Conservation (phyloP, 2,797 vertebrate genomes). For the Clarias platycephalus region DNA sequence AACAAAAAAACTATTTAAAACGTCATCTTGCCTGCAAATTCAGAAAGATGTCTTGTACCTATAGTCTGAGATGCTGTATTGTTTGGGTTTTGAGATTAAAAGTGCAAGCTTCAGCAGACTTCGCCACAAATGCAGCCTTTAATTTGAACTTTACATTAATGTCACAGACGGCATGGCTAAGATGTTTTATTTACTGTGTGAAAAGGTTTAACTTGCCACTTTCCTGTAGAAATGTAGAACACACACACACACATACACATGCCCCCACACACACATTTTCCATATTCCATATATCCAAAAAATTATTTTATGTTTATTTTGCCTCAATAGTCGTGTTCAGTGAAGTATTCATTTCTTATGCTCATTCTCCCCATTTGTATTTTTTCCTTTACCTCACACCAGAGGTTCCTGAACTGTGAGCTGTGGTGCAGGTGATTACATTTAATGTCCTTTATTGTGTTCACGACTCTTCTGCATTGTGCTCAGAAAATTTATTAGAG, state of each 20-base stretch:
- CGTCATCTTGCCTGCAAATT: not conserved
- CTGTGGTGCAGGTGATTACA: not conserved
- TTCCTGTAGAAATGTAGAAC: not conserved
- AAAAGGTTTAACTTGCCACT: slow-evolving; percentile 36
- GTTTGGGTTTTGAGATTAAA: not conserved
- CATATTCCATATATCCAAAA: slow-evolving; percentile 13
- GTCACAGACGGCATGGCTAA: slow-evolving; percentile 26
- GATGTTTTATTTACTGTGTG: slow-evolving; percentile 40
- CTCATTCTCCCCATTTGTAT: slow-evolving; percentile 28
- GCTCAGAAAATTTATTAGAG: not conserved
- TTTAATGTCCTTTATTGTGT: slow-evolving; percentile 17
- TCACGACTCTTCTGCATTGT: not conserved
- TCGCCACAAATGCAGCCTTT: not conserved
- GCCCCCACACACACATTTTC: not conserved
- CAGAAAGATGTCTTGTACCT: not conserved
- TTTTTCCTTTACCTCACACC: slow-evolving; percentile 28
- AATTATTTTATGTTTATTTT: slow-evolving; percentile 47
- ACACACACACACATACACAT: slow-evolving; percentile 18
- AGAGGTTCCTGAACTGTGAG: not conserved
- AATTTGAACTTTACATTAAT: slow-evolving; percentile 17
- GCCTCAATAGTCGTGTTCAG: slow-evolving; percentile 32
- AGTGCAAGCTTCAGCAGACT: not conserved
- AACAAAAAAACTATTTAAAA: not conserved
- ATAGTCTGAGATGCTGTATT: not conserved
- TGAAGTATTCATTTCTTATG: slow-evolving; percentile 36